Evolutionary conservation across 2,113 vertebrate species (phyloP).

Genomic region (Heteronetta atricapilla): DNA sequence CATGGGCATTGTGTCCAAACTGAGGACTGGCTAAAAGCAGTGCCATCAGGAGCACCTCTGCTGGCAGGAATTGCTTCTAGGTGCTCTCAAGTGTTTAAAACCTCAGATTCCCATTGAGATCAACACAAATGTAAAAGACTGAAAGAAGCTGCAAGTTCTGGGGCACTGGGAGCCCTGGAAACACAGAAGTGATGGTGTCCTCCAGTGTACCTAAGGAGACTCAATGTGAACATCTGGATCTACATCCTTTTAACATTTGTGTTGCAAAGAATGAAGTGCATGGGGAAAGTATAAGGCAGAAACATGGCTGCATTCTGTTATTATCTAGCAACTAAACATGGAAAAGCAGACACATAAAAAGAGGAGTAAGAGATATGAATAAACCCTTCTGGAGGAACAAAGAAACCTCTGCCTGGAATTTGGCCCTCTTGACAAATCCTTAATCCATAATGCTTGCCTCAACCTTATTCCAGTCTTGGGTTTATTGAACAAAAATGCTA

Average conservation of each 20-base stretch:
- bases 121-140: fast-evolving
- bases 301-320: neutral
- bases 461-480: constrained; percentile 3
- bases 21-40: neutral
- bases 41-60: neutral
- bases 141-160: neutral
- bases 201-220: neutral
- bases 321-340: neutral
- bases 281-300: neutral
- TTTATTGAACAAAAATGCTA: constrained; percentile 41
- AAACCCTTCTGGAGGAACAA: constrained; percentile 42
- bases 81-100: neutral
- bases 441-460: constrained; percentile 18
- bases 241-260: neutral
- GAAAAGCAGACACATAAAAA: neutral
- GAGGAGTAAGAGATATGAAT: neutral
- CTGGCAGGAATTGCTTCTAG: neutral
- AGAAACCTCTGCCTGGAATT: constrained; percentile 23
- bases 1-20: neutral
- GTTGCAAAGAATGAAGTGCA: fast-evolving
- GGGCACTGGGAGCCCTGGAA: neutral
- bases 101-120: neutral
- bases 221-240: neutral
- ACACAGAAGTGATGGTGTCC: fast-evolving
- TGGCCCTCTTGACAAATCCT: neutral